Conservation (phyloP, 2,888 invertebrate genomes). For the Therioaphis trifolii region DNA sequence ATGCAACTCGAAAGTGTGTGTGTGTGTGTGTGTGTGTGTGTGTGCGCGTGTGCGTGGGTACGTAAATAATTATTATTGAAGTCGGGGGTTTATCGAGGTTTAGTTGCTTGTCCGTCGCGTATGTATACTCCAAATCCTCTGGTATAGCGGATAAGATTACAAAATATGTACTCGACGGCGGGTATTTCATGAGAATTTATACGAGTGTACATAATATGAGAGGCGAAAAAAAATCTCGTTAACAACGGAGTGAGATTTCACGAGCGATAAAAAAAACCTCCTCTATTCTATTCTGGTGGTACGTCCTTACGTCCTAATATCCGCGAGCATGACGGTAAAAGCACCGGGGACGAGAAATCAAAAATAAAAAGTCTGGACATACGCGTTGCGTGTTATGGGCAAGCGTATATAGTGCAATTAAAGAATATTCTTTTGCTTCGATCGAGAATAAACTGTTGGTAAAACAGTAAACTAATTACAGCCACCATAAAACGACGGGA, state of each 20-base stretch:
- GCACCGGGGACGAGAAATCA: not conserved
- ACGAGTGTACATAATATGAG: not conserved
- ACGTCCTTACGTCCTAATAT: no score
- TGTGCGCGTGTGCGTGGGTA: no score
- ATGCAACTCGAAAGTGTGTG: no score
- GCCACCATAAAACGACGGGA: conserved; percentile 6
- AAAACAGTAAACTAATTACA: conserved; percentile 48
- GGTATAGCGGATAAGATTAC: not conserved
- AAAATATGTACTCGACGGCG: not conserved
- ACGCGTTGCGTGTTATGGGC: not conserved
- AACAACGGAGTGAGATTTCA: not conserved
- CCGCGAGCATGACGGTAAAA: no score
- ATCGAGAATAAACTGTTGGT: conserved; percentile 40
- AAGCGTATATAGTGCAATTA: not conserved
- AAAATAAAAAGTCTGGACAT: not conserved
- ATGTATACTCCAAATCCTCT: not conserved
- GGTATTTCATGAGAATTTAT: conserved; percentile 30
- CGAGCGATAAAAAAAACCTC: no score
- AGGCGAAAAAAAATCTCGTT: conserved; percentile 1
- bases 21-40: no score
- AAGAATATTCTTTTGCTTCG: conserved; percentile 11
- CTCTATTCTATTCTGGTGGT: no score
- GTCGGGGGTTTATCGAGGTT: conserved; percentile 17
- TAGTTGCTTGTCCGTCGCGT: not conserved
- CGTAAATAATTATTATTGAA: not conserved